A percentile compares a stretch with the other conserved stretches of the same genome.
Conservation (phyloP, 2,888 invertebrate genomes). For the Cephonodes hylas region DNA sequence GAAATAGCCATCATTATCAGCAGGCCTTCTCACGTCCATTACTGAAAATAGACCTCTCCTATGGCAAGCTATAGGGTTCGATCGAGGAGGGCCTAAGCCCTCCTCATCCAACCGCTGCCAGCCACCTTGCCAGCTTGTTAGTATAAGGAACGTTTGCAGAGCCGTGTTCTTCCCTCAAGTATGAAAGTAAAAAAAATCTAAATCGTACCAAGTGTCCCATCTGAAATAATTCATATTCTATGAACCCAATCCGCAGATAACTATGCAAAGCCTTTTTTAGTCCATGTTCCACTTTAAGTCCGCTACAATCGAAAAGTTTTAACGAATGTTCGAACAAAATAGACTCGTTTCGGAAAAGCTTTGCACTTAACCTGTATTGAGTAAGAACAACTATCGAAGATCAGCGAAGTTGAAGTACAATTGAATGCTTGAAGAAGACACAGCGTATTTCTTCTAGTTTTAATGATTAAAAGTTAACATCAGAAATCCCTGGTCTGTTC, state of each 20-base stretch:
- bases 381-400: not conserved
- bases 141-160: no score
- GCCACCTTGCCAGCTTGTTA: no score
- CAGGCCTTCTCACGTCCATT: no score
- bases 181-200: not conserved
- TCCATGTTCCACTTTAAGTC: constrained; percentile 17
- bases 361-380: constrained; percentile 6
- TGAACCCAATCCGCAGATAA: constrained; percentile 16
- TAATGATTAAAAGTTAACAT: no score
- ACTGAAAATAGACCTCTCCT: no score
- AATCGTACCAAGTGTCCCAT: not conserved
- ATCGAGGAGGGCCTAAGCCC: no score
- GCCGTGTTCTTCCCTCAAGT: no score
- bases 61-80: no score
- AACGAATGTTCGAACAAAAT: not conserved
- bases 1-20: no score
- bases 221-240: not conserved
- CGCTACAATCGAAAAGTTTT: constrained; percentile 15
- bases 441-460: not conserved
- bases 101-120: no score
- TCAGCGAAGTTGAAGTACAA: not conserved
- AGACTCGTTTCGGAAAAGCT: constrained; percentile 10
- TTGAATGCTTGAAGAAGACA: not conserved
- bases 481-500: no score
- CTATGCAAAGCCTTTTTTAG: constrained; percentile 17